Evolutionary conservation across 2,888 invertebrate species (phyloP), one percentile per base, ranked within the genome.

Genomic region (Sialis fuliginosa): DNA sequence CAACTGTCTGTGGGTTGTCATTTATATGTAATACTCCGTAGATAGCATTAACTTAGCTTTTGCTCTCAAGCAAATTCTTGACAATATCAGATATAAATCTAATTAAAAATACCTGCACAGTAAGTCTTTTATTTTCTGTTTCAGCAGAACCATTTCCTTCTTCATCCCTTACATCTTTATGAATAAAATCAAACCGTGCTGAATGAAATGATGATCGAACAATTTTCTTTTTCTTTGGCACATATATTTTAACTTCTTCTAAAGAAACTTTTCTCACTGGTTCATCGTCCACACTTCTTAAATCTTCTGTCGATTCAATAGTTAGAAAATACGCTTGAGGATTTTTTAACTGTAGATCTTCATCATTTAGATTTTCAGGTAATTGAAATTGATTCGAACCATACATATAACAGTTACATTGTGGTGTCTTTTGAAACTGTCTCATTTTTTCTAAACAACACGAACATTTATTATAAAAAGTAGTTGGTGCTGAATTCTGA

Each of bases 101-200:
- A 22, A 22, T 22, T 22, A 22, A 22, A n/a, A 40, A 54, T 52
- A 57, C 57, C 52, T 56, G 55, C 45, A 58, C 50, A 37, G 54
- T 10, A 40, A 8, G 37, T 45, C 48, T 39, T 45, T 49, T 41
- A 30, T 43, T 13, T 10, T 10, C n/a, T 4, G 41, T 10, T 10
- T 13, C 8, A 40, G 13, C 41, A 40, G 41, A 8, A 40, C 3
- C 13, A 40, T 40, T 22, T 22, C 22, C 4, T 22, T 22, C 22
- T 22, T 22, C 22, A 22, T 22, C 22, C 4, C 22, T 22, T 22
- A 22, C 22, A 22, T 22, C 22, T 22, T 22, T 22, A 22, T 22
- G 4, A 22, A 22, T 22, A 22, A 22, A 22, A 22, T 22, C 22
- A 22, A 22, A 22, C 4, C 4, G 22, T 22, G 22, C 22, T 22